phyloP scores from a whole-genome alignment of 2,113 vertebrate genomes.

The Chamaea fasciata region DNA sequence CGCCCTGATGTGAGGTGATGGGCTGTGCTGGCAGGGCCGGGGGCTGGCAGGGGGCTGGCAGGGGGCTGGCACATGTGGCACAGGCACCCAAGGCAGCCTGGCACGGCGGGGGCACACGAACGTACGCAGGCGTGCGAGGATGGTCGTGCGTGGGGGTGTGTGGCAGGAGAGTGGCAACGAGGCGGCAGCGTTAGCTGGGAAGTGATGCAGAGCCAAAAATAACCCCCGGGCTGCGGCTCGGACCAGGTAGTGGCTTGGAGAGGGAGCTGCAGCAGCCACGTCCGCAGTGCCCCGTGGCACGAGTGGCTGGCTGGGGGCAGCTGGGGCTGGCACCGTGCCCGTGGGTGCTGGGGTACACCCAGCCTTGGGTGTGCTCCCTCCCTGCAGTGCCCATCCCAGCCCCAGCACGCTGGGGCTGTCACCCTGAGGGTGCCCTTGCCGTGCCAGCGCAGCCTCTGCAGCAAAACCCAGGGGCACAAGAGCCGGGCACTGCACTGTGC shows the following conservation, averaged over 20 bases:
- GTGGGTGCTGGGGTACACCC: neutral
- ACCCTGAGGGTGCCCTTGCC: neutral
- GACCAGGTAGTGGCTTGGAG: neutral
- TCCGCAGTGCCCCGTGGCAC: neutral
- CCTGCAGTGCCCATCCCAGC: neutral
- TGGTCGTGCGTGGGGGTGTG: neutral
- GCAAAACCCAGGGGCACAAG: neutral
- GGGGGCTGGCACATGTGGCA: neutral
- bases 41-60: neutral
- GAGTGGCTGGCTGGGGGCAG: neutral
- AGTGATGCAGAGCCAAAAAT: constrained; percentile 57
- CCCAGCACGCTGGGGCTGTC: neutral
- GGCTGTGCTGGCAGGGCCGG: neutral
- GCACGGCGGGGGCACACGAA: accelerated
- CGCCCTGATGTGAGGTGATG: neutral
- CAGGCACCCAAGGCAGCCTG: accelerated
- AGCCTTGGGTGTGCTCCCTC: neutral
- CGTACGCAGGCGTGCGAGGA: accelerated
- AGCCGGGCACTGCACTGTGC: accelerated
- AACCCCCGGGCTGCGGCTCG: neutral
- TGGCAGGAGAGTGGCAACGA: neutral
- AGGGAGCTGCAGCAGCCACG: neutral
- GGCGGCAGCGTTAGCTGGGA: neutral
- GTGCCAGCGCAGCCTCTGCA: neutral
- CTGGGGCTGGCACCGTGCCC: neutral